Evolutionary conservation across 2,888 invertebrate species (phyloP).

Genomic region (Melieria crassipennis): DNA sequence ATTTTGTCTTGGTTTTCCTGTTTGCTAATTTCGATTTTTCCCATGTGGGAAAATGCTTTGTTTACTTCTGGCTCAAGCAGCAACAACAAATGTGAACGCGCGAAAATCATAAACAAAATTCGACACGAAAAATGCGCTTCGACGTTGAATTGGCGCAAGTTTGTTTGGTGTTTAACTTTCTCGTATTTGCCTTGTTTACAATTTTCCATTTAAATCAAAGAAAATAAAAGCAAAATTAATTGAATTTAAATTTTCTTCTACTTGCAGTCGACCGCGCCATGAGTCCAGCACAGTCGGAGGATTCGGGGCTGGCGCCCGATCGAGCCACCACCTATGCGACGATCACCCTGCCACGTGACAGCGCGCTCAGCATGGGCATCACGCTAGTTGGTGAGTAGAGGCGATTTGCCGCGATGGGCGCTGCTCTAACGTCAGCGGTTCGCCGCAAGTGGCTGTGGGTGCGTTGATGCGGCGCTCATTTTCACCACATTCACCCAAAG

Average conservation of each 20-base stretch:
- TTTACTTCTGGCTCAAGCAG: background rate
- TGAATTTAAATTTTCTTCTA: slow-evolving; percentile 18
- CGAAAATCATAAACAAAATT: background rate
- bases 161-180: slow-evolving; percentile 5
- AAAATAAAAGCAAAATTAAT: background rate
- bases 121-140: background rate
- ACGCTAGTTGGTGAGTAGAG: slow-evolving; percentile 62
- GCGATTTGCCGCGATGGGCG: background rate
- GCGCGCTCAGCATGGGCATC: slow-evolving; percentile 64
- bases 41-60: background rate
- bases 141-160: background rate
- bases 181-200: background rate
- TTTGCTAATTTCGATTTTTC: slow-evolving; percentile 1
- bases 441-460: too few relatives aligned
- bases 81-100: background rate
- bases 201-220: background rate
- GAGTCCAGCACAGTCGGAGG: slow-evolving; percentile 66
- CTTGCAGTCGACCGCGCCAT: slow-evolving; percentile 65
- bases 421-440: too few relatives aligned
- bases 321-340: slow-evolving; percentile 66
- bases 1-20: too few relatives aligned
- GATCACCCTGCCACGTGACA: slow-evolving; percentile 64
- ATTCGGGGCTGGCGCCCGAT: slow-evolving; percentile 65
- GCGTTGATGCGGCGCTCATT: too few relatives aligned
- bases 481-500: too few relatives aligned